Evolutionary conservation across 2,113 vertebrate genomes (phyloP).

Genomic region (Ceratotherium simum): DNA sequence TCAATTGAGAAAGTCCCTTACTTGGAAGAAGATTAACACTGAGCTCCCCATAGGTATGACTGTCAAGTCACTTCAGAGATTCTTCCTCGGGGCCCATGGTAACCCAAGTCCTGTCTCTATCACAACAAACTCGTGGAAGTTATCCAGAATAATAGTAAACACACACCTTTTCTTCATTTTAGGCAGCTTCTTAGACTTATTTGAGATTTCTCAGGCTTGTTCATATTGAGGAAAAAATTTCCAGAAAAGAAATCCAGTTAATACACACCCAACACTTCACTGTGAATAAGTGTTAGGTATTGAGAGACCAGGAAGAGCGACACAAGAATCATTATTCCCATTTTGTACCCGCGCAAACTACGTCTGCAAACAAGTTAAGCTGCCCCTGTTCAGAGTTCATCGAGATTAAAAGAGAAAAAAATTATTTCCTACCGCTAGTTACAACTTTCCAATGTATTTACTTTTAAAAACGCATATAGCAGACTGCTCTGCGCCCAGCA

Average conservation of each 20-base stretch:
- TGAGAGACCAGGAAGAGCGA: neutral
- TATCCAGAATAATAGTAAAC: neutral
- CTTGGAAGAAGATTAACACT: neutral
- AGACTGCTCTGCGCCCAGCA: neutral
- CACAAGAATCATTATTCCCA: too few species aligned
- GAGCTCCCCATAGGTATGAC: accelerated
- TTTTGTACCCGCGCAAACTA: neutral
- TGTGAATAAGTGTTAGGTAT: neutral
- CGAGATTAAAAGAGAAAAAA: neutral
- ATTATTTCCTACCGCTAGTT: neutral
- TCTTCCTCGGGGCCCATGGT: neutral
- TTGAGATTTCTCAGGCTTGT: neutral
- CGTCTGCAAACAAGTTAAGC: neutral
- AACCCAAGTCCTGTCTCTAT: too few species aligned
- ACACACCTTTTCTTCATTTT: neutral
- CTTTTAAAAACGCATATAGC: neutral
- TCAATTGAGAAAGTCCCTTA: neutral
- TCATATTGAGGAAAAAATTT: neutral
- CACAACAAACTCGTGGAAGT: neutral
- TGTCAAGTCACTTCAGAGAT: neutral
- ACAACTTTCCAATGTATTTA: neutral
- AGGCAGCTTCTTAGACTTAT: neutral
- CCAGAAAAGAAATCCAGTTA: neutral
- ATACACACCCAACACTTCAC: neutral
- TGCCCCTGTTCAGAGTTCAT: neutral